A percentile compares a stretch with the other conserved stretches of the same genome.
Evolutionary conservation across 2,888 invertebrate species (phyloP).

Genomic region (Spilarctia lutea): DNA sequence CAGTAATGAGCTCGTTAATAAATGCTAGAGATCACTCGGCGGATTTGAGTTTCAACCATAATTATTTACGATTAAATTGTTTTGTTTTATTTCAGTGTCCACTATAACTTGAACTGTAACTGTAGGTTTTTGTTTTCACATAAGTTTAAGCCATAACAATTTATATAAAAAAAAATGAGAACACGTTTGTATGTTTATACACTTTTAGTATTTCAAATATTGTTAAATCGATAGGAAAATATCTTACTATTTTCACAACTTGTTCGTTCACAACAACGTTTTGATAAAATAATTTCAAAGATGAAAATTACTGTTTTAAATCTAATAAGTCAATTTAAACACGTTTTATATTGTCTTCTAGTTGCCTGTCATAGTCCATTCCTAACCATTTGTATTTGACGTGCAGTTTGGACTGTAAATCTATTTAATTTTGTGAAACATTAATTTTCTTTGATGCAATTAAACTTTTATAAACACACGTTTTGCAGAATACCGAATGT

Average conservation of each 20-base stretch:
- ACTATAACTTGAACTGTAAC: not conserved
- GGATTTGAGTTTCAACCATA: not conserved
- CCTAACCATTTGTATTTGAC: no score
- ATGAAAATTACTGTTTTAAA: not conserved
- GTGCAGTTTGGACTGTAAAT: no score
- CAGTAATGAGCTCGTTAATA: conserved; percentile 1
- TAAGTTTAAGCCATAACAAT: no score
- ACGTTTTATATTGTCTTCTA: not conserved
- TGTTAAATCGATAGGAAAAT: not conserved
- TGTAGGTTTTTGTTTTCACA: not conserved
- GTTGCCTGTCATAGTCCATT: not conserved
- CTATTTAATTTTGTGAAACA: not conserved
- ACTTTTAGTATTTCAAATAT: no score
- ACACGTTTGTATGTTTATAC: no score
- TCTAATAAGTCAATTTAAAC: no score
- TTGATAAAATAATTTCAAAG: not conserved
- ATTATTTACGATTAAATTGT: not conserved
- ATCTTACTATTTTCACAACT: no score
- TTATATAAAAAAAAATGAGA: no score
- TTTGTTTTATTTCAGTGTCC: not conserved
- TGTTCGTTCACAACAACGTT: no score
- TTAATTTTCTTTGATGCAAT: not conserved
- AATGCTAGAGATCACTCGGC: not conserved
- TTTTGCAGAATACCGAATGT: no score
- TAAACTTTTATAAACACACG: not conserved